Base-by-base conservation (phyloP, 2,888 invertebrate genomes). In the Atherix ibis region DNA sequence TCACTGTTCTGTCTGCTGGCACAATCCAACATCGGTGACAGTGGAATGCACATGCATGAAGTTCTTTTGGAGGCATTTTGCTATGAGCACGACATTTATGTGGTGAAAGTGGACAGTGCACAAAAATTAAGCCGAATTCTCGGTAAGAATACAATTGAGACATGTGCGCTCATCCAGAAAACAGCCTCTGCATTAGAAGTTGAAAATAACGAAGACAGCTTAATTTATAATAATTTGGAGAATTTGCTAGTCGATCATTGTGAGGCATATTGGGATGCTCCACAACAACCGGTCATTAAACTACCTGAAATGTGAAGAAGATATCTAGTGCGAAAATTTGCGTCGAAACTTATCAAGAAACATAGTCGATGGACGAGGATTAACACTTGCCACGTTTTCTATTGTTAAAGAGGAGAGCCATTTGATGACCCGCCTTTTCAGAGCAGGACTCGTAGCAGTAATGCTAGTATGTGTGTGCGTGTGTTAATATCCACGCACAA, bases 1-100 rank as follows among this genome's bases (percentile, higher is more conserved):
- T 73, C 75, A 1, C 64, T 78, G 1, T 71, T 77, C 50, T 80
- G 80, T 48, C 58, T 81, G 27, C 67, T 80, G 13, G 73, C 78
- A 2, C 71, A 72, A 35, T 72, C 76, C 16, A 63, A 68, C 31
- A 71, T 69, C 24, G 77, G 75, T 4, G 81, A 82, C 54, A 73
- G 78, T 18, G 76, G 78, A 4, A 76, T 75, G 5, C 81, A 81
- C 50, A 78, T 82, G 67, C 80, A 81, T 48, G 76, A 77, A 50
- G 80, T 81, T 4, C 63, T 81, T 0, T 61, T 81, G 19, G 78
- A 80, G 49, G 81, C 82, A 1, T 80, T 78, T 54, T 82, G 82
- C 56, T 76, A 71, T 25, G 81, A 82, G 56, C 79, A 80, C 41
- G 78, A 75, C 44, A 81, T 82, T 49, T 74, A 76, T 48, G 74